Evolutionary conservation across 1,140 invertebrate genomes (phyloP), one percentile per base, ranked within the genome.

Genomic region (Copidosoma floridanum): DNA sequence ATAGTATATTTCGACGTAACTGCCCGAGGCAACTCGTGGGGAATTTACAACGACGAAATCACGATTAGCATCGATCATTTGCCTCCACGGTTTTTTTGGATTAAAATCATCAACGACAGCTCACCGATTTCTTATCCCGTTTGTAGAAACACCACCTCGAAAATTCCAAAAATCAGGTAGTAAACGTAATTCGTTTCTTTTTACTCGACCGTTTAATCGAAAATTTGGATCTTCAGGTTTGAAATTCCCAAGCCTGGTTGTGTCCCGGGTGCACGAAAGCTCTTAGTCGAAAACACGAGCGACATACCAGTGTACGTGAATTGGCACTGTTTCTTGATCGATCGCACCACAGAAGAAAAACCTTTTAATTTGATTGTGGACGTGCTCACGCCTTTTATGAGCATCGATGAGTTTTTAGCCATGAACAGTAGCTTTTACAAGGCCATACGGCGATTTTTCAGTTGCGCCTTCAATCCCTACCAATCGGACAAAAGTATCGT

Each of bases 21-120:
- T 56, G 71, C 77, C 8, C 78, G 71, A 26, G 71, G 74, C 6
- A 76, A 75, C 37, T 78, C 77, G 10, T 81, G 73, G 73, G 79
- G 79, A 6, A 65, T 68, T 40, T 81, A 81, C 60, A 51, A 65
- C 0, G 78, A 81, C 44, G 68, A 79, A 68, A 64, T 81, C n/a
- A 60, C 69, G 1, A 67, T 81, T 21, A 70, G 74, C 26, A 69
- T 80, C 6, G 57, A 68, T 37, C 56, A 74, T 29, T 61, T 80
- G 18, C 67, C 70, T 2, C 55, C 64, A 2, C 78, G 73, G 53
- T 60, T 47, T 24, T 69, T 79, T 57, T 70, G 65, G 21, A 35
- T 80, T 16, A 56, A 72, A 12, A 62, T 80, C 2, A 69, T 80
- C 61, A 69, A 80, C 7, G 54, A 73, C 29, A 71, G 72, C 18